These are phyloP conservation scores for Ecdyonurus torrentis DNA, from an alignment of 2,888 invertebrate species.

Conservation along the genomic window DNA sequence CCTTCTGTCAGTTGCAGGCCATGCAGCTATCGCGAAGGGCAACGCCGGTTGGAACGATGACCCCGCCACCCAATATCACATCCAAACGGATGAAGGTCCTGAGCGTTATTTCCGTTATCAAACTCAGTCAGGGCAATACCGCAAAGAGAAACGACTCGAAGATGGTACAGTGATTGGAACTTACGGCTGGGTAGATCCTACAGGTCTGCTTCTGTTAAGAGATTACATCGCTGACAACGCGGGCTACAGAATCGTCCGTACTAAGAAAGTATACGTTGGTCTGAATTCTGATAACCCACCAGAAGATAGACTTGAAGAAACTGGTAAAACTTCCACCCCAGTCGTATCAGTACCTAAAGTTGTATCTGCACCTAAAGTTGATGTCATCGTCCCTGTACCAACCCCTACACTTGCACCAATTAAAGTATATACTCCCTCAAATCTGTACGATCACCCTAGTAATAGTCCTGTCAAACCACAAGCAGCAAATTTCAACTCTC, in stretches of 20 bases:
- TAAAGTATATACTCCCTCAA: neutral
- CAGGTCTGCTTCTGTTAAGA: conserved; percentile 60
- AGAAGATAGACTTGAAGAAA: neutral
- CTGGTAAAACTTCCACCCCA: conserved; percentile 7
- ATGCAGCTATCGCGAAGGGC: conserved; percentile 20
- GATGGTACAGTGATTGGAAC: conserved; percentile 80
- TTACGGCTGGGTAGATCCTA: conserved; percentile 76
- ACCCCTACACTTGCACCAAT: conserved; percentile 12
- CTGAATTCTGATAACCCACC: neutral
- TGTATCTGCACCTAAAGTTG: neutral
- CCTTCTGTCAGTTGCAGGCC: conserved; percentile 20
- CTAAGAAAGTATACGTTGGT: conserved; percentile 66
- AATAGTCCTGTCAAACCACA: neutral
- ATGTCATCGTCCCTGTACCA: conserved; percentile 10
- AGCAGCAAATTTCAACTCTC: neutral
- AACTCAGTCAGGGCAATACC: conserved; percentile 20
- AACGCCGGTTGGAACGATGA: conserved; percentile 40
- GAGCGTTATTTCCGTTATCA: conserved; percentile 80
- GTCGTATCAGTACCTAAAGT: neutral
- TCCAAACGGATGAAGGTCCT: conserved; percentile 84
- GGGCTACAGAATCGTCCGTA: conserved; percentile 28
- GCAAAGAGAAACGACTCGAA: conserved; percentile 64
- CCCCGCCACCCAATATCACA: conserved; percentile 65
- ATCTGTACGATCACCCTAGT: neutral
- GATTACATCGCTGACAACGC: conserved; percentile 78